Percentiles rank a stretch among this genome's conserved stretches.
These are phyloP conservation scores for Sialis lutaria DNA, from an alignment of 2,888 invertebrate genomes.

Conservation along the genomic window DNA sequence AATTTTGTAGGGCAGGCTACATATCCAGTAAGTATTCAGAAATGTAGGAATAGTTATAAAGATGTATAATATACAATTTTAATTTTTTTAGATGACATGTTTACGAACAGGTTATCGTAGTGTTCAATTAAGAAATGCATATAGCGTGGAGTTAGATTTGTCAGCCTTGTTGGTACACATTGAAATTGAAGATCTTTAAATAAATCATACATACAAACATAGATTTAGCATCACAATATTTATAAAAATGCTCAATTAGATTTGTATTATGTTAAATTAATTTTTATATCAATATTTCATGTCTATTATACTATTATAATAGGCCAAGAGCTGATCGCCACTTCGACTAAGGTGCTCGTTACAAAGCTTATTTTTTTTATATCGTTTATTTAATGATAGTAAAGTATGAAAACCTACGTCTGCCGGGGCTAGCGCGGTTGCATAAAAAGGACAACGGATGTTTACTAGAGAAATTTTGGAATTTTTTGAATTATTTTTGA, in stretches of 20 bases:
- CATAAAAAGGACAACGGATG: too few relatives aligned
- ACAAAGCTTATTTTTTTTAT: too few relatives aligned
- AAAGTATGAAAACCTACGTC: too few relatives aligned
- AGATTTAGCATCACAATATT: too few relatives aligned
- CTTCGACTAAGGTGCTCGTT: too few relatives aligned
- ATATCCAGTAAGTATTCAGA: slow-evolving; percentile 46
- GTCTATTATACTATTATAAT: too few relatives aligned
- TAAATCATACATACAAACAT: too few relatives aligned
- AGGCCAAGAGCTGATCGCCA: too few relatives aligned
- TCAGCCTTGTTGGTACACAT: slow-evolving; percentile 76
- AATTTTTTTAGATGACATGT: slow-evolving; percentile 39
- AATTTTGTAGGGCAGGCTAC: slow-evolving; percentile 95
- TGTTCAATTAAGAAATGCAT: slow-evolving; percentile 75
- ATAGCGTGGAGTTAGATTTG: slow-evolving; percentile 82
- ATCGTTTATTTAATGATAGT: too few relatives aligned
- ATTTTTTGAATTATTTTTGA: too few relatives aligned
- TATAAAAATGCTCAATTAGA: neutral
- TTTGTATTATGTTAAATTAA: neutral
- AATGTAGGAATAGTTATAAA: neutral
- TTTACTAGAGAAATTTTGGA: too few relatives aligned
- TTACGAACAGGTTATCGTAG: slow-evolving; percentile 78
- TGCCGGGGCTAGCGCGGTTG: too few relatives aligned
- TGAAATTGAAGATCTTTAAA: slow-evolving; percentile 33
- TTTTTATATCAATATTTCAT: neutral
- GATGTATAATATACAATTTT: neutral